Base-by-base conservation (phyloP, 2,888 invertebrate species). In the Sarcophaga rosellei region DNA sequence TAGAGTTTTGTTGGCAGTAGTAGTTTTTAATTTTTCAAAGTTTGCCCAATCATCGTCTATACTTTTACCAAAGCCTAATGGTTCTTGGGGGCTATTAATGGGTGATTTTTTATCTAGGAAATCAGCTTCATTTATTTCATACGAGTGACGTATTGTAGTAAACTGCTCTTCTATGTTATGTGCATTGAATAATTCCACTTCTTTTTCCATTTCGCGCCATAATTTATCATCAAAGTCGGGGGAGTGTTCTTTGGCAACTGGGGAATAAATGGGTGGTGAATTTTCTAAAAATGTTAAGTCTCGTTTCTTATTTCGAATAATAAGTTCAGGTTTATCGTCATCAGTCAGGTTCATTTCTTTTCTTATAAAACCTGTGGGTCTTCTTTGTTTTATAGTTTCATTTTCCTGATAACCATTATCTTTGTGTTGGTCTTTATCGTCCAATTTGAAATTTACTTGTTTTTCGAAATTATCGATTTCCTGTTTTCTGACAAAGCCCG, bases 11-110 rank as follows among this genome's bases (percentile, higher is more conserved):
- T 59, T 78, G 1, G 59, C 44, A 17, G 62, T 61, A 6, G 2
- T 45, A 59, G 20, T 6, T 61, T 63, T 89, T 44, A 91, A 81
- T 15, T 90, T 88, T 68, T 90, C 90, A 82, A 91, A 91, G 87
- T 89, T 90, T 6, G 89, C 89, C 88, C 90, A 90, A 81, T 92
- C 91, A 47, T 92, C 91, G 11, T 91, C 90, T 68, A 92, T 92
- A 79, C 85, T 89, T 77, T 91, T 91, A 5, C 91, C 91, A 79
- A 90, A 92, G 4, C 90, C 91, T 44, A 80, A 78, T 2, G 90
- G 89, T 4, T 88, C 88, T 23, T 61, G 57, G 0, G 12, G 3
- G 15, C 5, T 20, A n/a, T 44, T 74, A 21, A 47, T 35, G 4
- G 25, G 76, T 10, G 23, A 70, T 20, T 80, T 81, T 62, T 69